A percentile compares a stretch with the other conserved stretches of the same genome.
phyloP scores from a whole-genome alignment of 2,888 invertebrate species.

The Yponomeuta cagnagella region DNA sequence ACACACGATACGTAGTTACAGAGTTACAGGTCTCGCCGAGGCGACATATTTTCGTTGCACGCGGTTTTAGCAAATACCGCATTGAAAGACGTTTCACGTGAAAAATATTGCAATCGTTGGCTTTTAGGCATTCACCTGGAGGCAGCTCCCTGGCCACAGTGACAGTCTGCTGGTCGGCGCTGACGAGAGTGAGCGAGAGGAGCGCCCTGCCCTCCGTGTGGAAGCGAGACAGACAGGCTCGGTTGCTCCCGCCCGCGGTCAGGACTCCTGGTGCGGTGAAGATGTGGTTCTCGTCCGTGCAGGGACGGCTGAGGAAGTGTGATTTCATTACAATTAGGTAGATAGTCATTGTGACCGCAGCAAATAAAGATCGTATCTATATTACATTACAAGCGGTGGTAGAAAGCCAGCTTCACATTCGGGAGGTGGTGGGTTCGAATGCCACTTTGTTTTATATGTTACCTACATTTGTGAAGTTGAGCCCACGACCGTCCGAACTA shows the following conservation, averaged over 20 bases:
- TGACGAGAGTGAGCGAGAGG: constrained; percentile 37
- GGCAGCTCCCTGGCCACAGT: constrained; percentile 44
- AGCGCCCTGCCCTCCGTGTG: constrained; percentile 46
- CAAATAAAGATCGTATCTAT: too few relatives aligned
- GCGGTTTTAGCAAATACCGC: too few relatives aligned
- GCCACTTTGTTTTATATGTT: too few relatives aligned
- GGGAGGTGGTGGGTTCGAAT: too few relatives aligned
- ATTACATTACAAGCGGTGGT: too few relatives aligned
- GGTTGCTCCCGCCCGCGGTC: constrained; percentile 51
- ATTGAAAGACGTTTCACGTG: too few relatives aligned
- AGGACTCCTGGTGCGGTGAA: constrained; percentile 62
- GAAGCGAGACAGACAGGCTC: constrained; percentile 63
- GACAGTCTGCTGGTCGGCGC: constrained; percentile 37
- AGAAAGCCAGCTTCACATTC: too few relatives aligned
- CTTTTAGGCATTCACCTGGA: constrained; percentile 33
- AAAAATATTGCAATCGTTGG: neutral
- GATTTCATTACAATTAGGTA: neutral
- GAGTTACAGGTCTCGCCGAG: too few relatives aligned
- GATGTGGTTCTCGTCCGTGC: constrained; percentile 55
- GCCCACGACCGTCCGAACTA: too few relatives aligned
- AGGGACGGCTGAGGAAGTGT: constrained; percentile 35
- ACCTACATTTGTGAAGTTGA: too few relatives aligned
- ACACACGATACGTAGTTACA: too few relatives aligned
- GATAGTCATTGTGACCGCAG: neutral
- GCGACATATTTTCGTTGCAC: too few relatives aligned